These are phyloP conservation scores for Aix galericulata DNA, from an alignment of 2,113 vertebrate species.

Conservation along the genomic window DNA sequence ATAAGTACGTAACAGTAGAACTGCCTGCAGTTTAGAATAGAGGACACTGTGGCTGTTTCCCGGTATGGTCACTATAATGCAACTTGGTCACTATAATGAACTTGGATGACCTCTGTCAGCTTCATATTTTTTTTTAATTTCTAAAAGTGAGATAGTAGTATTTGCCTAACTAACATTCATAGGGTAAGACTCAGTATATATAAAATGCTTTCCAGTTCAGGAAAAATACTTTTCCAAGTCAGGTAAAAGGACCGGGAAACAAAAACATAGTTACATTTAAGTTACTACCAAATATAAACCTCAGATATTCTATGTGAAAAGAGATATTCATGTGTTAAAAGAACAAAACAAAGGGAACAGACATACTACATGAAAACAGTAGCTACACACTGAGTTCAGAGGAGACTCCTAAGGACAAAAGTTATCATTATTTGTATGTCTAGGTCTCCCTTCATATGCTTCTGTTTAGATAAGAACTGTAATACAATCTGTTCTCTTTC, in stretches of 20 bases:
- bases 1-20: background rate
- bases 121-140: background rate
- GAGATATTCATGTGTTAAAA: background rate
- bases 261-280: background rate
- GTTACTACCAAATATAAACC: background rate
- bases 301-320: background rate
- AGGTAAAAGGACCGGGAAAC: background rate
- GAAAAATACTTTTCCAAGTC: background rate
- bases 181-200: background rate
- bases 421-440: background rate
- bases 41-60: background rate
- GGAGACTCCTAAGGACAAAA: background rate
- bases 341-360: background rate
- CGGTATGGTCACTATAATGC: background rate
- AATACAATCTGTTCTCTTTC: constrained; percentile 34
- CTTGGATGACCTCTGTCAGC: background rate
- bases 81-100: background rate
- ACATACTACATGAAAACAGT: background rate
- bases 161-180: background rate
- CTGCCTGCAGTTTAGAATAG: background rate
- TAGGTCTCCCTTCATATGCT: background rate
- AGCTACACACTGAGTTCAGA: background rate
- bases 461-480: constrained; percentile 37
- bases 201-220: background rate
- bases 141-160: background rate